phyloP scores from a whole-genome alignment of 2,113 vertebrate genomes.

The Sterrhoptilus dennistouni region DNA sequence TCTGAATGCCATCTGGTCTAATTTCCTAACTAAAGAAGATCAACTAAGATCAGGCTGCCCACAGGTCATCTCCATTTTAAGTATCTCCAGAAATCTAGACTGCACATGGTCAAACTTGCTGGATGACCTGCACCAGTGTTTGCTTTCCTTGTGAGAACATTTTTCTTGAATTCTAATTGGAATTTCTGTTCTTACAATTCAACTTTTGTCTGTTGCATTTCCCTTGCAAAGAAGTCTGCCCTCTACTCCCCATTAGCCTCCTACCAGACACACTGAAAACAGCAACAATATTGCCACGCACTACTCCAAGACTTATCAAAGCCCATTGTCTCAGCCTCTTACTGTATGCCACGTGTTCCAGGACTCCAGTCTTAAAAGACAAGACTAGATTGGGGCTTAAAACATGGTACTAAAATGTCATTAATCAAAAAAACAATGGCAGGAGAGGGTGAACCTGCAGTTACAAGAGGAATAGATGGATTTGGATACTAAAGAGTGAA shows the following conservation, averaged over 20 bases:
- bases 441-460: not conserved
- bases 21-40: not conserved
- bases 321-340: not conserved
- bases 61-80: not conserved
- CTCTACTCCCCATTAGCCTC: not conserved
- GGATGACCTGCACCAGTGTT: not conserved
- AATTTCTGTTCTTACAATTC: not conserved
- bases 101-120: not conserved
- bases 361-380: not conserved
- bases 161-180: not conserved
- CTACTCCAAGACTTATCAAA: not conserved
- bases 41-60: not conserved
- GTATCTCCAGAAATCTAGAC: not conserved
- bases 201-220: not conserved
- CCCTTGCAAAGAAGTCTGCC: not conserved
- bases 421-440: not conserved
- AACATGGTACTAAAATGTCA: not conserved
- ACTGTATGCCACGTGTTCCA: fast-evolving
- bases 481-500: not conserved
- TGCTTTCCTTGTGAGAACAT: not conserved
- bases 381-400: not conserved
- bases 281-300: not conserved
- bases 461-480: not conserved
- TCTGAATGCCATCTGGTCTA: not conserved
- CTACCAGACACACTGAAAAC: not conserved